Evolutionary conservation across 2,113 vertebrate species (phyloP).

Genomic region (Ictalurus punctatus): DNA sequence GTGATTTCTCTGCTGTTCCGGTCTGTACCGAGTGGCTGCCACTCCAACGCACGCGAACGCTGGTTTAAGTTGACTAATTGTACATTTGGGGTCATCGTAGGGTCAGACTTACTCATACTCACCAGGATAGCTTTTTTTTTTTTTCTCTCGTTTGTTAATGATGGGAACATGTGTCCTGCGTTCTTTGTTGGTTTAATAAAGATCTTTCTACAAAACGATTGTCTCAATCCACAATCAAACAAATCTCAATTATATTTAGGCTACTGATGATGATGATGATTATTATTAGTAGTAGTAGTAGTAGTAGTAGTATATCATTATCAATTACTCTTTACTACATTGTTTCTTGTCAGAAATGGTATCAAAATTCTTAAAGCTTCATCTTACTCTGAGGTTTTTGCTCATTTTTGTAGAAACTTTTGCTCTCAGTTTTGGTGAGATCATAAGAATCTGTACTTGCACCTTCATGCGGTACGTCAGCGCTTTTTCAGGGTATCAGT

Average conservation of each 20-base stretch:
- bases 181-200: constrained; percentile 84
- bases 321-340: no score
- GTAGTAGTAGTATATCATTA: no score
- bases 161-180: constrained; percentile 55
- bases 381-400: not conserved
- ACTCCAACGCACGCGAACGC: not conserved
- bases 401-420: not conserved
- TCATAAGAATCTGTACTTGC: not conserved
- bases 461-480: not conserved
- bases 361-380: not conserved
- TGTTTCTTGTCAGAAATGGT: not conserved
- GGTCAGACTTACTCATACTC: constrained; percentile 9
- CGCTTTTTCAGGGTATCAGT: not conserved
- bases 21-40: constrained; percentile 67
- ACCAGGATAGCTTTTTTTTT: constrained; percentile 81
- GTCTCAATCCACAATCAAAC: not conserved
- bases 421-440: not conserved
- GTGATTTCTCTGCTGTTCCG: constrained; percentile 83
- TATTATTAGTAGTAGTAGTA: no score
- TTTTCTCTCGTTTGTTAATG: constrained; percentile 69
- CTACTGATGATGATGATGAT: not conserved
- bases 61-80: constrained; percentile 16
- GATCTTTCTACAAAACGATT: constrained; percentile 88
- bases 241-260: not conserved
- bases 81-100: constrained; percentile 14